phyloP scores from a whole-genome alignment of 2,797 vertebrate genomes.

The Leptodactylus fallax region DNA sequence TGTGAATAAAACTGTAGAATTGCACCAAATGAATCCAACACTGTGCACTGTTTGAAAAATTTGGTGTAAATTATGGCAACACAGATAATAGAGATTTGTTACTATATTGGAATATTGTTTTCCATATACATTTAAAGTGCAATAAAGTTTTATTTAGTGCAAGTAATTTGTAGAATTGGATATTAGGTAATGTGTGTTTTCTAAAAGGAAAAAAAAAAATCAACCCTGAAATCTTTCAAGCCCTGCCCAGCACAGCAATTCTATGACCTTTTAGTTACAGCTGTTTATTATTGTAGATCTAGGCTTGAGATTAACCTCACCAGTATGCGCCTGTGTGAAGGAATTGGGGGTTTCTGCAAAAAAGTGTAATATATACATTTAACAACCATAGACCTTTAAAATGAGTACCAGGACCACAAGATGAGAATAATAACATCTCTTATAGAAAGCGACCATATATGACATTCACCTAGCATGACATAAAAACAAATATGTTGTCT shows the following conservation, averaged over 20 bases:
- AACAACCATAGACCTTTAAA: conserved; percentile 6
- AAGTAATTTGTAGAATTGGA: not conserved
- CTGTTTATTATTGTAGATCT: conserved; percentile 53
- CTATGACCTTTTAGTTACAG: conserved; percentile 37
- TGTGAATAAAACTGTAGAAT: too few species aligned
- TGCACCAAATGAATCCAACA: too few species aligned
- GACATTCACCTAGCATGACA: not conserved
- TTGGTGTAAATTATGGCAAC: too few species aligned
- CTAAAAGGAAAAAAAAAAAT: not conserved
- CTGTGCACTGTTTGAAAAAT: too few species aligned
- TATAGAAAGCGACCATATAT: not conserved
- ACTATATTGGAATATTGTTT: not conserved
- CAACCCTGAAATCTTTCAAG: conserved; percentile 5
- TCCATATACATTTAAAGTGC: not conserved
- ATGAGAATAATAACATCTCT: conserved; percentile 1
- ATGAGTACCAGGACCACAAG: not conserved
- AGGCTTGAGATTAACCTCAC: conserved; percentile 42
- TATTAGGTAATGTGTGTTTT: not conserved
- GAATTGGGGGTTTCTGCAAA: conserved; percentile 1
- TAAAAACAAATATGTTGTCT: not conserved
- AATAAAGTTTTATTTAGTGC: not conserved
- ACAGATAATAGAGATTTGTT: not conserved
- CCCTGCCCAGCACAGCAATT: conserved; percentile 33
- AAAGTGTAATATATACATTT: conserved; percentile 4
- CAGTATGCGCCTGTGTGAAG: conserved; percentile 24